phyloP scores from a whole-genome alignment of 2,113 vertebrate species.

The Nyctibius bracteatus region DNA sequence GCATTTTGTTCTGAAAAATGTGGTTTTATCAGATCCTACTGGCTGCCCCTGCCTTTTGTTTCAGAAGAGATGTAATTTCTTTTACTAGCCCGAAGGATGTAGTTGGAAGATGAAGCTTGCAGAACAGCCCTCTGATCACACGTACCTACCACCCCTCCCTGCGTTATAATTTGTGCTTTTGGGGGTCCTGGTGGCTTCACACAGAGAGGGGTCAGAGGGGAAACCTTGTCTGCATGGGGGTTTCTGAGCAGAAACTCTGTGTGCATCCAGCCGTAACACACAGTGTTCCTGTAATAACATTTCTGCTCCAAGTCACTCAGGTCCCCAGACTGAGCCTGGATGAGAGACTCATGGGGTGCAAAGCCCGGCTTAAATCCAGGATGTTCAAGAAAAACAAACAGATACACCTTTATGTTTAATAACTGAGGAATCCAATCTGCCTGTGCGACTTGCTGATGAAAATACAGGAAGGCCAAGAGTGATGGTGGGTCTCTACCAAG shows the following conservation, averaged over 20 bases:
- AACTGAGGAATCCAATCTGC: background rate
- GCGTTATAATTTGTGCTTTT: background rate
- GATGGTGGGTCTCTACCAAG: background rate
- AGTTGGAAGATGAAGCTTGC: background rate
- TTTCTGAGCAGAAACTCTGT: background rate
- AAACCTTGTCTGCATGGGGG: background rate
- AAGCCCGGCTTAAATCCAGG: background rate
- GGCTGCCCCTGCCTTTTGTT: background rate
- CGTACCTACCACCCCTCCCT: background rate
- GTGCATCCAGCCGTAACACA: background rate
- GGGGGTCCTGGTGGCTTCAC: background rate
- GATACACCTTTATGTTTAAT: background rate
- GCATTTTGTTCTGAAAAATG: background rate
- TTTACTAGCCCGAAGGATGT: background rate
- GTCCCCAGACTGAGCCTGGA: background rate
- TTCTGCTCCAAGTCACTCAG: background rate
- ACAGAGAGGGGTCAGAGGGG: background rate
- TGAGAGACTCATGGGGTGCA: no score
- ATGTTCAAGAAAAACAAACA: background rate
- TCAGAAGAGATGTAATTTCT: background rate
- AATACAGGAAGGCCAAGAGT: background rate
- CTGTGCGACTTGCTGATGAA: background rate
- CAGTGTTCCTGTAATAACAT: background rate
- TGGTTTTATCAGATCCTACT: background rate
- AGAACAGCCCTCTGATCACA: background rate